These are phyloP conservation scores for Solenopsis invicta DNA, from an alignment of 1,140 invertebrate species.

Conservation along the genomic window DNA sequence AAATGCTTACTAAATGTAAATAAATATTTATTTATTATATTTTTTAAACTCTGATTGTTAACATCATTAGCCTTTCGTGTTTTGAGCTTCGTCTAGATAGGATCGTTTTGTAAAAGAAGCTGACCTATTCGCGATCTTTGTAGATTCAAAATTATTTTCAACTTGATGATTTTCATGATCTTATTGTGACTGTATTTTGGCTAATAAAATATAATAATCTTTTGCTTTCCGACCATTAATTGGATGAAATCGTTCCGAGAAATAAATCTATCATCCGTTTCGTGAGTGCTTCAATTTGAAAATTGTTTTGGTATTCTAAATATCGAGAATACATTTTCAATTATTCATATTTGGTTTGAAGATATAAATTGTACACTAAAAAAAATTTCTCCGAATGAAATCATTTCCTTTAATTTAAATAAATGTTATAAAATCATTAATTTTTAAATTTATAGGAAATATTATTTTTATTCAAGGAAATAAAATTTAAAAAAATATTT, in stretches of 20 bases:
- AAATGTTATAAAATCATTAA: no score
- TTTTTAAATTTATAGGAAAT: no score
- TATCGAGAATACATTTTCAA: no score
- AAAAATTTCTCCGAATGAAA: no score
- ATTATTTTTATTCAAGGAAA: no score
- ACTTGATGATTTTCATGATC: slow-evolving; percentile 31
- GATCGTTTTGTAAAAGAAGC: neutral
- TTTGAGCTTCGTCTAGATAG: neutral
- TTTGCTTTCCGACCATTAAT: neutral
- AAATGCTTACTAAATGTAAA: no score
- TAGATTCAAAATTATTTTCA: neutral
- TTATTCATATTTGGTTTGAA: neutral
- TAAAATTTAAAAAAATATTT: no score
- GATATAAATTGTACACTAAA: neutral
- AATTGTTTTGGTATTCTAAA: neutral
- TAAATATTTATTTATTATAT: no score
- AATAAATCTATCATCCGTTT: neutral
- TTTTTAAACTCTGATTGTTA: neutral
- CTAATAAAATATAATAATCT: neutral
- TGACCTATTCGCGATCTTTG: neutral
- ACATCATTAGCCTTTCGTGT: neutral
- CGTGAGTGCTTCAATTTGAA: neutral
- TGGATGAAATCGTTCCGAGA: neutral
- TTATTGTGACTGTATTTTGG: neutral
- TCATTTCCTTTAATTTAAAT: no score